phyloP scores from a whole-genome alignment of 1,140 invertebrate genomes.

The Galleria mellonella region DNA sequence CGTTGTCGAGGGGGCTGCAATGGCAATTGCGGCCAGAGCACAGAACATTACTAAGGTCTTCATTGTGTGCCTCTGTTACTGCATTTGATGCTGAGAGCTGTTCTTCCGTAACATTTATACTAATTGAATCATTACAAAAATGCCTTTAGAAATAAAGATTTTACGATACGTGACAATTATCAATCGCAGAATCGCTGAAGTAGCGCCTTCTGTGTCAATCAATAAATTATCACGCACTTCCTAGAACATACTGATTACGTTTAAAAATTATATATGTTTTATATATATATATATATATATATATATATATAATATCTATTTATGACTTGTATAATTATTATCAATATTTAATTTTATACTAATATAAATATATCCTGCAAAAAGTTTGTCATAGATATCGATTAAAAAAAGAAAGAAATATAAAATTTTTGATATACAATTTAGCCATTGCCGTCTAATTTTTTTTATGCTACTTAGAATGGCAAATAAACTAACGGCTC shows the following conservation, averaged over 20 bases:
- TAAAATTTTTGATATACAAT: too few relatives aligned
- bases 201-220: constrained; percentile 14
- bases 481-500: too few relatives aligned
- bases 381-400: too few relatives aligned
- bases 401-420: too few relatives aligned
- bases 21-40: constrained; percentile 32
- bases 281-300: not conserved
- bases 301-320: not conserved
- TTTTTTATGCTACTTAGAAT: too few relatives aligned
- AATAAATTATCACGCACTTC: too few relatives aligned
- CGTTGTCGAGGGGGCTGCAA: constrained; percentile 29
- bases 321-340: too few relatives aligned
- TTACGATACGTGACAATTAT: constrained; percentile 45
- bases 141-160: constrained; percentile 14
- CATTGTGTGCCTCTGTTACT: constrained; percentile 33
- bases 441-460: too few relatives aligned
- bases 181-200: constrained; percentile 22
- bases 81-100: constrained; percentile 34
- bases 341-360: too few relatives aligned
- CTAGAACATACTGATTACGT: too few relatives aligned
- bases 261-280: too few relatives aligned
- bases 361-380: too few relatives aligned
- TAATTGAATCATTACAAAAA: constrained; percentile 19
- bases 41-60: constrained; percentile 47
- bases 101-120: constrained; percentile 45